These are phyloP conservation scores for Aphaenogaster ashmeadi DNA, from an alignment of 1,140 invertebrate genomes.

Conservation along the genomic window DNA sequence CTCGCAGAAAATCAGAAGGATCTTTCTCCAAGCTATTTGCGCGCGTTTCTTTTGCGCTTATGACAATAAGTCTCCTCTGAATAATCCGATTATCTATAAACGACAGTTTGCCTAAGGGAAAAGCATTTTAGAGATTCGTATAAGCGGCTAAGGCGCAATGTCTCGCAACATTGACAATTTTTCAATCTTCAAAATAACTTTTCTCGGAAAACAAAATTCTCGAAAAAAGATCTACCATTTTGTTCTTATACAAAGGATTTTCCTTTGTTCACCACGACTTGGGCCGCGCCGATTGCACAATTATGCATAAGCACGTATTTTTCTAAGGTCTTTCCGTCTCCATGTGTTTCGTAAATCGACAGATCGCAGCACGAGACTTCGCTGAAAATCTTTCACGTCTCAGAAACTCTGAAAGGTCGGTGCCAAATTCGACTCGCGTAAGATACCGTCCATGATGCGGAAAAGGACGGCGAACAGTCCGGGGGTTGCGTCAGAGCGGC, in stretches of 20 bases:
- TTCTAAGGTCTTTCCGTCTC: neutral
- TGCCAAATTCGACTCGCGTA: neutral
- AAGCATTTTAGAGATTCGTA: neutral
- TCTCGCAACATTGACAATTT: neutral
- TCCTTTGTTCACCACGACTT: neutral
- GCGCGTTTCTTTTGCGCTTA: neutral
- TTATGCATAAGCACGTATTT: constrained; percentile 2
- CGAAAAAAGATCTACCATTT: neutral
- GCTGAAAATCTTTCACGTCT: too few species aligned
- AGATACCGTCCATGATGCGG: neutral
- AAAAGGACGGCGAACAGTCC: constrained; percentile 33
- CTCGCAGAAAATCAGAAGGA: neutral
- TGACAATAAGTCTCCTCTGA: neutral
- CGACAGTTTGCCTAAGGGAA: neutral
- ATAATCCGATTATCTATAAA: neutral
- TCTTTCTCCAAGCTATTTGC: neutral
- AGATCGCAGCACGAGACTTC: neutral
- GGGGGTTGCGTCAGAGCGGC: constrained; percentile 38
- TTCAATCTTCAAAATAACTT: neutral
- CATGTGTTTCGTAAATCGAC: neutral
- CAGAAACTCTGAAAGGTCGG: neutral
- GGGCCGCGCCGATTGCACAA: neutral
- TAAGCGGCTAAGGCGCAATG: neutral
- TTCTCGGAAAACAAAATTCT: neutral
- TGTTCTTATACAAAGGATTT: neutral